These are phyloP conservation scores for Alviniconcha marisindica DNA, from an alignment of 1,140 invertebrate genomes.

Conservation along the genomic window DNA sequence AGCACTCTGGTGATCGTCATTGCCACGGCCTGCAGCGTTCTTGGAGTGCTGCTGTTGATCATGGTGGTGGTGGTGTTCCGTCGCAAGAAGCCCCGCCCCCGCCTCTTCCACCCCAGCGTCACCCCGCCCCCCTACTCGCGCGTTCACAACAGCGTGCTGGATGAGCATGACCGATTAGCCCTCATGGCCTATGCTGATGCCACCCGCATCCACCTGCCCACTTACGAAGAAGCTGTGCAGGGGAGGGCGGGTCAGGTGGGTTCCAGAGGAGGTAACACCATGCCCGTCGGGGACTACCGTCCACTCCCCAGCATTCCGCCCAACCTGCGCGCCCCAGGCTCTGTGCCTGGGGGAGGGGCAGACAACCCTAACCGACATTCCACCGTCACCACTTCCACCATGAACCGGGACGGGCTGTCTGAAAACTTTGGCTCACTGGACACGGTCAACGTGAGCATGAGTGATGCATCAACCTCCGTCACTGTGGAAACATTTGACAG, in stretches of 20 bases:
- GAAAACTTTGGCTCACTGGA: constrained; percentile 73
- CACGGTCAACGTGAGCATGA: constrained; percentile 73
- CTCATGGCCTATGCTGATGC: constrained; percentile 72
- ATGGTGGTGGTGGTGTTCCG: constrained; percentile 71
- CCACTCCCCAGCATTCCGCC: constrained; percentile 68
- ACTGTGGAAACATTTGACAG: constrained; percentile 71
- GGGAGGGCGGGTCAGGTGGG: constrained; percentile 19
- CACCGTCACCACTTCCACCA: constrained; percentile 68
- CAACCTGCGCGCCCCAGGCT: constrained; percentile 51
- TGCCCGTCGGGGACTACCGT: constrained; percentile 55
- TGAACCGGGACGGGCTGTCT: constrained; percentile 69
- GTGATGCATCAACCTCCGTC: constrained; percentile 70
- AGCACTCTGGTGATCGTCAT: constrained; percentile 70
- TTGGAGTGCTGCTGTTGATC: constrained; percentile 70
- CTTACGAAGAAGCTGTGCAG: constrained; percentile 69
- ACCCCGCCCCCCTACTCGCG: constrained; percentile 67
- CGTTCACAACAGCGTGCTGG: constrained; percentile 61
- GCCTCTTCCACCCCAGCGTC: constrained; percentile 57
- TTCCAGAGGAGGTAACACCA: constrained; percentile 22
- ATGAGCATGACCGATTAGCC: constrained; percentile 72
- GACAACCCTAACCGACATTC: constrained; percentile 68
- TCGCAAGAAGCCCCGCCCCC: constrained; percentile 65
- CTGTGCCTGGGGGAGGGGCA: constrained; percentile 41
- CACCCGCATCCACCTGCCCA: constrained; percentile 63
- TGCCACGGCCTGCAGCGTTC: constrained; percentile 71